These are phyloP conservation scores for Solea solea DNA, from an alignment of 2,113 vertebrate genomes.

Conservation along the genomic window DNA sequence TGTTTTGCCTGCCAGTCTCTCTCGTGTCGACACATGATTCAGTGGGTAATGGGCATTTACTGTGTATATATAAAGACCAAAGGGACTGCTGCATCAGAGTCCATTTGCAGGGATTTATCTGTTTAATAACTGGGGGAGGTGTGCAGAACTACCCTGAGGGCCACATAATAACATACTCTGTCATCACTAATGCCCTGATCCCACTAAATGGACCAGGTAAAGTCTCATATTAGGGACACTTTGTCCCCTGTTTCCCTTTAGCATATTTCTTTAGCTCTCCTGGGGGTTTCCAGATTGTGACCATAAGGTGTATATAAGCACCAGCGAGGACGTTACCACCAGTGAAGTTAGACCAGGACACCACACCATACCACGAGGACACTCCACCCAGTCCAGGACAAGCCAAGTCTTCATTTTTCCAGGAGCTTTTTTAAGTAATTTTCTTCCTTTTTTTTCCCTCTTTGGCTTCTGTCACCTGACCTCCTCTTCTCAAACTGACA, in stretches of 20 bases:
- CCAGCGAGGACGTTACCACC: neutral
- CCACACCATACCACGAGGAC: neutral
- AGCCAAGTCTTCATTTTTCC: neutral
- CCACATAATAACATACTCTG: constrained; percentile 62
- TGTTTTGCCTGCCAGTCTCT: neutral
- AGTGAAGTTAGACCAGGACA: constrained; percentile 26
- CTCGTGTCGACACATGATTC: constrained; percentile 6
- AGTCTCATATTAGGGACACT: constrained; percentile 50
- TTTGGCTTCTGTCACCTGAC: neutral
- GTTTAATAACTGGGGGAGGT: constrained; percentile 72
- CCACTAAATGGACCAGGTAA: constrained; percentile 68
- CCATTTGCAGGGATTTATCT: constrained; percentile 76
- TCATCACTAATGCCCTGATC: constrained; percentile 70
- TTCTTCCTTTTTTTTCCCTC: neutral
- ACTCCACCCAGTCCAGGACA: neutral
- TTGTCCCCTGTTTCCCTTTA: constrained; percentile 49
- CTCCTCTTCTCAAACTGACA: constrained; percentile 27
- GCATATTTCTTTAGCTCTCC: constrained; percentile 50
- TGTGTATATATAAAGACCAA: constrained; percentile 25
- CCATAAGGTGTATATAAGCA: constrained; percentile 63
- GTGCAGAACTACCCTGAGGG: constrained; percentile 54
- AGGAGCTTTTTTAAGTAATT: neutral
- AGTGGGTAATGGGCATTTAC: constrained; percentile 4
- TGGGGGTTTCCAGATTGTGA: constrained; percentile 7
- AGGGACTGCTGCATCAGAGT: constrained; percentile 41